A percentile compares a stretch with the other conserved stretches of the same genome.
These are phyloP conservation scores for Plectropomus leopardus DNA, from an alignment of 2,113 vertebrate species.

Conservation along the genomic window DNA sequence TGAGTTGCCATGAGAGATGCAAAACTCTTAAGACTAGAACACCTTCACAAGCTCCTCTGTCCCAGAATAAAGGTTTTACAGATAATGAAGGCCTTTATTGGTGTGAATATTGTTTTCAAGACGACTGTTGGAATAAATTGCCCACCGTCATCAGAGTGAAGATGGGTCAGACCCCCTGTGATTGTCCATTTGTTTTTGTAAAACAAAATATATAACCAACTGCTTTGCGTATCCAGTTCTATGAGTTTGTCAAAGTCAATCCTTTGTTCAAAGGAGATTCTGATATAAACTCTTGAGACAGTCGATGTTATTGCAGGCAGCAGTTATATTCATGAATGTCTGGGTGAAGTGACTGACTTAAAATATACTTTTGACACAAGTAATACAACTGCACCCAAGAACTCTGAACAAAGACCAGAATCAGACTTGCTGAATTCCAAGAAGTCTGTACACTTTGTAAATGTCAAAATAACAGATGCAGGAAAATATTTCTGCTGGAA, in stretches of 20 bases:
- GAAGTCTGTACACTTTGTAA: slow-evolving; percentile 45
- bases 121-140: neutral
- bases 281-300: neutral
- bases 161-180: slow-evolving; percentile 51
- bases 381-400: no score
- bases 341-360: neutral
- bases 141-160: slow-evolving; percentile 9
- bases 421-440: neutral
- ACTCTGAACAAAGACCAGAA: neutral
- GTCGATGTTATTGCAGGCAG: slow-evolving; percentile 8
- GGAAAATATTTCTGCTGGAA: slow-evolving; percentile 75
- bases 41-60: no score
- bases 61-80: no score
- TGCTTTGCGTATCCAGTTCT: neutral
- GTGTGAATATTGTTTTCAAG: slow-evolving; percentile 49
- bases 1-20: no score
- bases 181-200: no score
- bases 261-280: slow-evolving; percentile 3
- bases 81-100: slow-evolving; percentile 72
- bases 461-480: slow-evolving; percentile 46
- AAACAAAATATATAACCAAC: neutral
- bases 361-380: slow-evolving; percentile 57
- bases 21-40: no score
- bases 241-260: no score
- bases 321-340: slow-evolving; percentile 42